A percentile compares a stretch with the other conserved stretches of the same genome.
Conservation (phyloP, 1,140 invertebrate species). For the Luehdorfia chinensis region DNA sequence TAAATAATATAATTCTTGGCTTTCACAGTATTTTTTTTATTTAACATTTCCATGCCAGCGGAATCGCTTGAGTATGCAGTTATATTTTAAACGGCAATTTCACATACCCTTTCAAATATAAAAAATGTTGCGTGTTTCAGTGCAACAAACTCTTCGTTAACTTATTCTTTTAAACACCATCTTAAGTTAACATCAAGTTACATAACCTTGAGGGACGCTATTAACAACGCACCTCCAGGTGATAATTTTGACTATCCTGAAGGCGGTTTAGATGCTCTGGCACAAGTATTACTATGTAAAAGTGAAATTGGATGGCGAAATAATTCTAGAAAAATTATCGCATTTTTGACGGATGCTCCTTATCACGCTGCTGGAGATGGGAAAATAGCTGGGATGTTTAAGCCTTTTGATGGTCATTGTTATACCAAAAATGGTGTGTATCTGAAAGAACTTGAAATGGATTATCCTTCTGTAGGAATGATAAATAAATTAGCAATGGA, state of each 20-base stretch:
- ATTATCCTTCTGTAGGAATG: constrained; percentile 84
- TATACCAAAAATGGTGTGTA: constrained; percentile 84
- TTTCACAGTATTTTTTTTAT: too few relatives aligned
- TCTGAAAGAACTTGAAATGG: constrained; percentile 79
- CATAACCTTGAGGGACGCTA: constrained; percentile 78
- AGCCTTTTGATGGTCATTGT: constrained; percentile 91
- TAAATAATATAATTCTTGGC: too few relatives aligned
- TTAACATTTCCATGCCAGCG: too few relatives aligned
- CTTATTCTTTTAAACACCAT: constrained; percentile 93
- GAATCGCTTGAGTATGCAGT: too few relatives aligned
- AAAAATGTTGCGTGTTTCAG: constrained; percentile 76
- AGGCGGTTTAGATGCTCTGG: constrained; percentile 88
- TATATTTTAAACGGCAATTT: too few relatives aligned
- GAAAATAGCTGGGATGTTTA: constrained; percentile 87
- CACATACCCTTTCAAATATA: too few relatives aligned
- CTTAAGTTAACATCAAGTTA: constrained; percentile 88
- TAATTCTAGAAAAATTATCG: constrained; percentile 79
- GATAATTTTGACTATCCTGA: constrained; percentile 86
- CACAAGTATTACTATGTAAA: constrained; percentile 84
- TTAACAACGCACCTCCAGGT: constrained; percentile 78
- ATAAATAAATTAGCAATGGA: constrained; percentile 82
- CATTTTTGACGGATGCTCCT: constrained; percentile 80
- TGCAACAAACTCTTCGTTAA: constrained; percentile 86
- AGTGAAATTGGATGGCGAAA: constrained; percentile 81
- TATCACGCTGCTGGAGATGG: constrained; percentile 84